A percentile compares a stretch with the other conserved stretches of the same genome.
These are phyloP conservation scores for Cryptocephalus moraei DNA, from an alignment of 2,888 invertebrate species.

Conservation along the genomic window DNA sequence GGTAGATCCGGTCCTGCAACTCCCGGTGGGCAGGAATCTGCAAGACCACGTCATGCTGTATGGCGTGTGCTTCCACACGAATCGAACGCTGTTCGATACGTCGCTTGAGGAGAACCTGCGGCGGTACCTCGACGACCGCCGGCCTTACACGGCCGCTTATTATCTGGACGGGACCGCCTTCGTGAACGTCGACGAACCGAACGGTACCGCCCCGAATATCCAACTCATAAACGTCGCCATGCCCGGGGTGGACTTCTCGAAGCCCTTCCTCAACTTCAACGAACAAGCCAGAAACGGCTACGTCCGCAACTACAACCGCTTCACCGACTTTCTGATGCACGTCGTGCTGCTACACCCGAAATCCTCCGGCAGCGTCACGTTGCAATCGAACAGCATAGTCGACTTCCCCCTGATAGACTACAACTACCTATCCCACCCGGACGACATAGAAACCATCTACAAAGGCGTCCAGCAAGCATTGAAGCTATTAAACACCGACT, in stretches of 20 bases:
- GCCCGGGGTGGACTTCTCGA: too few species aligned
- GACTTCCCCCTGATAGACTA: neutral
- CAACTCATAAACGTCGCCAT: too few species aligned
- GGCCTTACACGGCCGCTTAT: too few species aligned
- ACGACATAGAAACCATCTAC: neutral
- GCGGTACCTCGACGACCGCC: too few species aligned
- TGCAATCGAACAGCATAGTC: neutral
- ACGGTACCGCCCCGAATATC: too few species aligned
- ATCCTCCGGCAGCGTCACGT: neutral
- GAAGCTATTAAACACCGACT: neutral
- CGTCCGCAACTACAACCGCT: neutral
- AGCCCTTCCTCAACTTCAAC: too few species aligned
- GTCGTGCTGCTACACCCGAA: neutral
- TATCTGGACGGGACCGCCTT: too few species aligned
- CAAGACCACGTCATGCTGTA: constrained; percentile 5
- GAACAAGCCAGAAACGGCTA: too few species aligned
- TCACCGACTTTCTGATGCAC: neutral
- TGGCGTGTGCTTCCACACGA: constrained; percentile 3
- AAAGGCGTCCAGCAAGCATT: neutral
- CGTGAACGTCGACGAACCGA: too few species aligned
- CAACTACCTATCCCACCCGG: neutral
- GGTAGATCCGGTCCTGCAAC: constrained; percentile 2
- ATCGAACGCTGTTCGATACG: neutral
- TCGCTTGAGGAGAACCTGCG: too few species aligned
- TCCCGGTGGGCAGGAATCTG: constrained; percentile 8